Evolutionary conservation across 2,888 invertebrate species (phyloP).

Genomic region (Oligia strigilis): DNA sequence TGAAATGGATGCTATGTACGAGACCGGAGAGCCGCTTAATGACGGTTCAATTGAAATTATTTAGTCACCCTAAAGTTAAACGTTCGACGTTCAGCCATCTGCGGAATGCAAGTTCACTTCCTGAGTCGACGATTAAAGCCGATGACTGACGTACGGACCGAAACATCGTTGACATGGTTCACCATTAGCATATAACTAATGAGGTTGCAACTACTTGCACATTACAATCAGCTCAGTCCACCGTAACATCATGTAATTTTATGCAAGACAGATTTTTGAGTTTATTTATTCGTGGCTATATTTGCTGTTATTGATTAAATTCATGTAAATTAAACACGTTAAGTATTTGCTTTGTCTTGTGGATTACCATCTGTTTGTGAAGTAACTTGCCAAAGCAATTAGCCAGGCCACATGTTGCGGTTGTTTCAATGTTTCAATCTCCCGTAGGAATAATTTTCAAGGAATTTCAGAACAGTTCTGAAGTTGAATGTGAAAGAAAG

Average conservation of each 20-base stretch:
- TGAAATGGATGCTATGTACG: conserved; percentile 50
- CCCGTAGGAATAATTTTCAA: conserved; percentile 11
- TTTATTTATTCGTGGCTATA: conserved; percentile 12
- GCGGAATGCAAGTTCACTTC: conserved; percentile 86
- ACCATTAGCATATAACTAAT: conserved; percentile 73
- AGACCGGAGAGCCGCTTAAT: conserved; percentile 63
- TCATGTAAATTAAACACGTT: neutral
- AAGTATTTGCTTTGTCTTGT: conserved; percentile 10
- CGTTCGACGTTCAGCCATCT: conserved; percentile 78
- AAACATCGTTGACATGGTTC: conserved; percentile 73
- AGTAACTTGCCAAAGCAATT: conserved; percentile 9
- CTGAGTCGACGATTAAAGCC: conserved; percentile 85
- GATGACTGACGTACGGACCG: conserved; percentile 73
- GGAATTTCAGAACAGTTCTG: neutral
- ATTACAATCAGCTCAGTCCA: conserved; percentile 44
- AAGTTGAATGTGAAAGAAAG: conserved; percentile 14
- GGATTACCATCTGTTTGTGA: conserved; percentile 5
- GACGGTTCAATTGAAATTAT: conserved; percentile 74
- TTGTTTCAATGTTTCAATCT: conserved; percentile 23
- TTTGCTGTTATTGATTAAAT: conserved; percentile 13
- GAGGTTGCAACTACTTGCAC: conserved; percentile 56
- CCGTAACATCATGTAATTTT: conserved; percentile 46
- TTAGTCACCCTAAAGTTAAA: conserved; percentile 77
- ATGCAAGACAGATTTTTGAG: conserved; percentile 35
- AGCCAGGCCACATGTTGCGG: conserved; percentile 26